These are phyloP conservation scores for Eretmocerus hayati DNA, from an alignment of 2,888 invertebrate genomes.

Conservation along the genomic window DNA sequence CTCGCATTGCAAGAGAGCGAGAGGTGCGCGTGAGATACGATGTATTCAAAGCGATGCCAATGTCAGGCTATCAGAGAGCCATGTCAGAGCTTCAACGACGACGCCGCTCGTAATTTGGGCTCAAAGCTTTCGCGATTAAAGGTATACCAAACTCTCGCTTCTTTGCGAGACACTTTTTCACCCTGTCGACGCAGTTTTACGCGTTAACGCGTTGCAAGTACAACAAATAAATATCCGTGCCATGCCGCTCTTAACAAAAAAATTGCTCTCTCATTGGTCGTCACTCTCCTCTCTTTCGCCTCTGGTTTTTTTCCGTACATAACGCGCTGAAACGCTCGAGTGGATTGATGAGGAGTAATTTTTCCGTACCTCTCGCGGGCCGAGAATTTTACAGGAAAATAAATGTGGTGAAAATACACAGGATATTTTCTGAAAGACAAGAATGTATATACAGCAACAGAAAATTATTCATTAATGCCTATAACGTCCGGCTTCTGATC, in stretches of 20 bases:
- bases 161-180: background rate
- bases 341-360: slow-evolving; percentile 6
- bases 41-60: too few relatives aligned
- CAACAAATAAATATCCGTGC: background rate
- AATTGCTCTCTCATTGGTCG: background rate
- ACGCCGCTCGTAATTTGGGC: slow-evolving; percentile 1
- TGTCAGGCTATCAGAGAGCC: too few relatives aligned
- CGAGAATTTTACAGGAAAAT: too few relatives aligned
- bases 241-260: background rate
- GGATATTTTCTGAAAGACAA: too few relatives aligned
- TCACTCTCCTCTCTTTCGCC: background rate
- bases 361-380: too few relatives aligned
- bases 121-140: slow-evolving; percentile 5
- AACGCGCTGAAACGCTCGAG: background rate
- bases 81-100: too few relatives aligned
- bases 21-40: too few relatives aligned
- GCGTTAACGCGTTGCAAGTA: background rate
- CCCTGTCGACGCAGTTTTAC: background rate
- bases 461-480: too few relatives aligned
- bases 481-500: too few relatives aligned
- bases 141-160: background rate
- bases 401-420: too few relatives aligned
- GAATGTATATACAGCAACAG: too few relatives aligned
- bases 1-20: too few relatives aligned
- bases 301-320: background rate